A percentile compares a stretch with the other conserved stretches of the same genome.
These are phyloP conservation scores for Hypercompe scribonia DNA, from an alignment of 2,888 invertebrate species.

Conservation along the genomic window DNA sequence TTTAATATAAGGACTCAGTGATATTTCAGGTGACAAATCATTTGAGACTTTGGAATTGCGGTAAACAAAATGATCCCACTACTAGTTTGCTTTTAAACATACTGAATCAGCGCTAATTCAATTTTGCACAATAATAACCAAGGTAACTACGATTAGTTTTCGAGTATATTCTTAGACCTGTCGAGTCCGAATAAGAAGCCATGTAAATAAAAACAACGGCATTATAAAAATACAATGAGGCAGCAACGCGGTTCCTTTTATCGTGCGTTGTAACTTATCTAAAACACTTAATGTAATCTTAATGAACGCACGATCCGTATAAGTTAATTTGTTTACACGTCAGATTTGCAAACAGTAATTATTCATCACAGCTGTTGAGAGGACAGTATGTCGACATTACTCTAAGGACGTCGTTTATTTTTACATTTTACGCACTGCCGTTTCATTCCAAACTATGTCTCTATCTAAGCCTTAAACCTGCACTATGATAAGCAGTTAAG, in stretches of 20 bases:
- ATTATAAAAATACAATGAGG: conserved; percentile 22
- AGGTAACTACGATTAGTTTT: neutral
- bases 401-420: neutral
- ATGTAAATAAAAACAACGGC: neutral
- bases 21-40: too few relatives aligned
- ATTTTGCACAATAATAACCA: neutral
- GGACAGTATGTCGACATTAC: neutral
- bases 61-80: too few relatives aligned
- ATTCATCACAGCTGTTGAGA: neutral
- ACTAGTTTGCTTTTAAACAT: neutral
- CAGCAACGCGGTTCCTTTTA: neutral
- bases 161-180: neutral
- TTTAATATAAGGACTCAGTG: too few relatives aligned
- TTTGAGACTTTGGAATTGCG: too few relatives aligned
- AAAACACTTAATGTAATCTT: neutral
- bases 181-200: neutral
- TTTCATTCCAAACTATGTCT: neutral
- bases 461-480: too few relatives aligned
- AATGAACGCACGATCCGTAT: conserved; percentile 4
- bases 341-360: neutral
- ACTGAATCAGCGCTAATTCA: too few relatives aligned
- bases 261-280: neutral
- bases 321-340: conserved; percentile 5
- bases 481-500: too few relatives aligned
- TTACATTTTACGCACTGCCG: neutral